Conservation (phyloP, 2,113 vertebrate genomes). For the Gopherus evgoodei region DNA sequence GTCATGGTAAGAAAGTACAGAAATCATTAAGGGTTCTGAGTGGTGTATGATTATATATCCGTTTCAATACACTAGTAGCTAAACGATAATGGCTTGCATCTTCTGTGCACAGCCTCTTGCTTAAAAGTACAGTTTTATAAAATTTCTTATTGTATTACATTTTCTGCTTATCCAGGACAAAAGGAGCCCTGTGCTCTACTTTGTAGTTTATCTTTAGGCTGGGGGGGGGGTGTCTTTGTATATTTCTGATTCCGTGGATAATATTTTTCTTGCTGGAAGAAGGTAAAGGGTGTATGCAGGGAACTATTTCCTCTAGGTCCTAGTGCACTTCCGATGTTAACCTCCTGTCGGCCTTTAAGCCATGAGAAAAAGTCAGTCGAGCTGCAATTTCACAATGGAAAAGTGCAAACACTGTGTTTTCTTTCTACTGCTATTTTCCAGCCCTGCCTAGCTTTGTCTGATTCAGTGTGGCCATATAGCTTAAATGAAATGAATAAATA, state of each 20-base stretch:
- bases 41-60: neutral
- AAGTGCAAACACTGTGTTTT: neutral
- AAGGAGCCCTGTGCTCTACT: neutral
- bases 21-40: neutral
- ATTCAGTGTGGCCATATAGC: neutral
- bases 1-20: neutral
- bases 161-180: neutral
- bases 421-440: neutral
- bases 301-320: constrained; percentile 44
- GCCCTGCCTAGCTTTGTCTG: neutral
- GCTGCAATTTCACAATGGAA: neutral
- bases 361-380: neutral
- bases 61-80: neutral
- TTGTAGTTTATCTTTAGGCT: constrained; percentile 31
- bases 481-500: neutral
- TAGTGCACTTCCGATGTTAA: neutral
- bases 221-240: neutral
- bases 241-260: constrained; percentile 52
- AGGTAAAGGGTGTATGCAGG: constrained; percentile 45
- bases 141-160: neutral
- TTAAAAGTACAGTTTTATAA: neutral
- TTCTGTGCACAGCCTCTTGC: constrained; percentile 1
- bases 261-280: constrained; percentile 39
- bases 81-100: constrained; percentile 8
- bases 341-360: neutral